Percentiles rank a stretch among this genome's conserved stretches.
phyloP scores from a whole-genome alignment of 1,140 invertebrate species.

The Diabrotica virgifera region DNA sequence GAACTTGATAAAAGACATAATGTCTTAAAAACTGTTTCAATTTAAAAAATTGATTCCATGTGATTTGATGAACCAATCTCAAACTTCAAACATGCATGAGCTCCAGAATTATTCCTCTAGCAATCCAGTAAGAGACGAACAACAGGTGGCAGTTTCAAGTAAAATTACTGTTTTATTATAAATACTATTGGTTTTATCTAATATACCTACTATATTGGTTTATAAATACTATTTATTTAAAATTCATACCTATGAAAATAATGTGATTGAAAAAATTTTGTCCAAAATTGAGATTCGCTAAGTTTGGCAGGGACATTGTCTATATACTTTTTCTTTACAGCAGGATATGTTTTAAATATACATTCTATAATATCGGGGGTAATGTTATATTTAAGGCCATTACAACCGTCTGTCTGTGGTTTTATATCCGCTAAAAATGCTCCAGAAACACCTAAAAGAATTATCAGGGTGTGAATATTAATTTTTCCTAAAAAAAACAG shows the following conservation, averaged over 20 bases:
- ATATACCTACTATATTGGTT: not conserved
- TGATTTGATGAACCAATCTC: no score
- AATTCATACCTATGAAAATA: slow-evolving; percentile 84
- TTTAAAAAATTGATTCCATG: no score
- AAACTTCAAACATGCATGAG: no score
- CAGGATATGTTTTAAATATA: slow-evolving; percentile 99
- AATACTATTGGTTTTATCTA: no score
- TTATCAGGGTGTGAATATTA: no score
- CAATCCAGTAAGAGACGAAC: no score
- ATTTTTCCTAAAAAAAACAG: not conserved
- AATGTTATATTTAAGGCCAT: slow-evolving; percentile 96
- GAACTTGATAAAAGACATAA: no score
- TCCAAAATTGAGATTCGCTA: slow-evolving; percentile 97
- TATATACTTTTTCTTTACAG: slow-evolving; percentile 93
- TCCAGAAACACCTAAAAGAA: slow-evolving; percentile 69
- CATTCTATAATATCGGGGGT: slow-evolving; percentile 95
- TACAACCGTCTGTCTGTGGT: slow-evolving; percentile 95
- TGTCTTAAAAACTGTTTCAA: no score
- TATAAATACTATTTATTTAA: not conserved
- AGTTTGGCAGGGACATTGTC: slow-evolving; percentile 96
- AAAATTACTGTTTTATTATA: no score
- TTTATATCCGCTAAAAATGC: slow-evolving; percentile 92
- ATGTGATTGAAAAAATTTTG: slow-evolving; percentile 98
- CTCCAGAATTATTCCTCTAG: no score
- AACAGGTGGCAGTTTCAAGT: no score